Evolutionary conservation across 1,140 invertebrate species (phyloP).

Genomic region (Lepidurus packardi): DNA sequence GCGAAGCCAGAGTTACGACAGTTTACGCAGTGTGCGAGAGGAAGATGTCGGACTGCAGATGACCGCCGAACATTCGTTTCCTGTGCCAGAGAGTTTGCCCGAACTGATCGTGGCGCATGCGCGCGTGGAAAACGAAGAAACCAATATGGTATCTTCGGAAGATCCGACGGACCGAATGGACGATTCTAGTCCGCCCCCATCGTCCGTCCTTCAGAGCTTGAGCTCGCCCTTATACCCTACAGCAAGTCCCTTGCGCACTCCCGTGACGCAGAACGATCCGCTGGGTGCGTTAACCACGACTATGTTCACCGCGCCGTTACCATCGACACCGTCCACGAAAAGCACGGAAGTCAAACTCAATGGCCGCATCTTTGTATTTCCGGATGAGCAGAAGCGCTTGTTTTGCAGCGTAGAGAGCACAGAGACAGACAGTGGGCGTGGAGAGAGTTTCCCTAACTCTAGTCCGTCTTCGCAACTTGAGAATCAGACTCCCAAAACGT

Average conservation of each 20-base stretch:
- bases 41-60: neutral
- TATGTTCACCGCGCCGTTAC: slow-evolving; percentile 29
- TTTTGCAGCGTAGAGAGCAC: slow-evolving; percentile 20
- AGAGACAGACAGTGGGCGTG: slow-evolving; percentile 3
- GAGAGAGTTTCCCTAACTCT: slow-evolving; percentile 37
- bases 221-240: neutral
- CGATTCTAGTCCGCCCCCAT: neutral
- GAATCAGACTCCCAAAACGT: slow-evolving; percentile 47
- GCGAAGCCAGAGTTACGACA: neutral
- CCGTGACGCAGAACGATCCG: slow-evolving; percentile 84
- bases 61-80: neutral
- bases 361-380: slow-evolving; percentile 4
- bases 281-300: slow-evolving; percentile 62
- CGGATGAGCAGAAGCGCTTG: slow-evolving; percentile 28
- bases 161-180: neutral
- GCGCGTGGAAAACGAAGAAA: neutral
- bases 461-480: slow-evolving; percentile 42
- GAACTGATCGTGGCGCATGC: neutral
- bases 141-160: neutral
- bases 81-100: neutral
- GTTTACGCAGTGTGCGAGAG: neutral
- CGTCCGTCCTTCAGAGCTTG: neutral
- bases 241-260: slow-evolving; percentile 59
- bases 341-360: neutral
- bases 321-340: slow-evolving; percentile 20